phyloP scores from a whole-genome alignment of 2,113 vertebrate genomes.

The Syngnathoides biaculeatus region DNA sequence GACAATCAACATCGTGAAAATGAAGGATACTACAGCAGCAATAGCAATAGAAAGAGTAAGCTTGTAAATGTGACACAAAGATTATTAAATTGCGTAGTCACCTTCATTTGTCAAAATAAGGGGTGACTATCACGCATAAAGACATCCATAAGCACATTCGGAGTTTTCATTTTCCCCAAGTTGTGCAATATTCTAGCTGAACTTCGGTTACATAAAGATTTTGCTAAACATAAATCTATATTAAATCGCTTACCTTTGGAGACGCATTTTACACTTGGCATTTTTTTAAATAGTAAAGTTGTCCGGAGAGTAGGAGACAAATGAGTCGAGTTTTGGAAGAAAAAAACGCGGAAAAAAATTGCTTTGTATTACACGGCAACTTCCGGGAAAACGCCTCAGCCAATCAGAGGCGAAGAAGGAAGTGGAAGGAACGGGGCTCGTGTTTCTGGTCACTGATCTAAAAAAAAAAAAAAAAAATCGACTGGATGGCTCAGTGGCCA shows the following conservation, averaged over 20 bases:
- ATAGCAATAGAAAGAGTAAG: neutral
- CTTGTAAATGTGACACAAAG: neutral
- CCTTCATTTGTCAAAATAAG: neutral
- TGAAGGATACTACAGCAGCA: neutral
- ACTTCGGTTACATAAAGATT: neutral
- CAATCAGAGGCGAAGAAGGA: neutral
- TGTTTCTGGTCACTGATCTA: too few relatives aligned
- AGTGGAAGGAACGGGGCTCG: neutral
- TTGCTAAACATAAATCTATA: neutral
- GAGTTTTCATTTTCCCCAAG: neutral
- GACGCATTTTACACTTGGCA: conserved; percentile 48
- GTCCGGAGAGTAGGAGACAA: neutral
- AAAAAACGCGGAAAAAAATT: neutral
- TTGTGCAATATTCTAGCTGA: neutral
- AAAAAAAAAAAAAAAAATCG: too few relatives aligned
- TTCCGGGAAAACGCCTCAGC: conserved; percentile 1
- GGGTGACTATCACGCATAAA: neutral
- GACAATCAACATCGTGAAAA: neutral
- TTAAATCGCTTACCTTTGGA: conserved; percentile 50
- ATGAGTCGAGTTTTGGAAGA: neutral
- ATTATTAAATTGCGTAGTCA: neutral
- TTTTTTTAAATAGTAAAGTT: conserved; percentile 5
- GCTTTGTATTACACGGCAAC: neutral
- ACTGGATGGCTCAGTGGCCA: too few relatives aligned
- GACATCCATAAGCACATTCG: neutral